Percentiles rank a stretch among this genome's conserved stretches.
Conservation (phyloP, 1,140 invertebrate species). For the Pygmarrhopalites habei region DNA sequence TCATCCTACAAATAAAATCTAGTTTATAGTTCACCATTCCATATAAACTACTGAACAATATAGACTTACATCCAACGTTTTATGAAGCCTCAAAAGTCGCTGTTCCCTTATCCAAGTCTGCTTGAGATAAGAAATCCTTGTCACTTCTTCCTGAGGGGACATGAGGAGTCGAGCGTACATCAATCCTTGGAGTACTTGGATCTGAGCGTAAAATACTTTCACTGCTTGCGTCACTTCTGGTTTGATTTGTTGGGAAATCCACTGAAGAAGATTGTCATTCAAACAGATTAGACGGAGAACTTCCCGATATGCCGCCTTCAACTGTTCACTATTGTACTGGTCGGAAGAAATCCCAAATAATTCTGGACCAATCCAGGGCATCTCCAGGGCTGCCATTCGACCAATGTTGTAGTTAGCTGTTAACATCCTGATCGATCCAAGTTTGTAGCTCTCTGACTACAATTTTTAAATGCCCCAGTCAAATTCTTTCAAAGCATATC, state of each 20-base stretch:
- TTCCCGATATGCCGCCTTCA: slow-evolving; percentile 7
- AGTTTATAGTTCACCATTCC: neutral
- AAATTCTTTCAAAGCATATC: neutral
- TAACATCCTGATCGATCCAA: slow-evolving; percentile 1
- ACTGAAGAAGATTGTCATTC: neutral
- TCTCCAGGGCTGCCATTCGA: neutral
- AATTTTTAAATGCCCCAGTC: neutral
- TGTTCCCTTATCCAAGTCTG: slow-evolving; percentile 18
- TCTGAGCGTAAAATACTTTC: slow-evolving; percentile 9
- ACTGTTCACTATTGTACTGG: neutral
- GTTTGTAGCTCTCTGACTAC: slow-evolving; percentile 4
- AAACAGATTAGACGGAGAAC: slow-evolving; percentile 4
- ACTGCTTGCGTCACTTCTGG: slow-evolving; percentile 17
- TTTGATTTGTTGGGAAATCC: neutral
- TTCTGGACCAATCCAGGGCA: slow-evolving; percentile 13
- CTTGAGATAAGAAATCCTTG: slow-evolving; percentile 7
- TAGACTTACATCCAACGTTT: neutral
- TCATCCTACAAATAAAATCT: slow-evolving; percentile 10
- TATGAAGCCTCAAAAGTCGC: neutral
- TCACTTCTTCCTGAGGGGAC: slow-evolving; percentile 16
- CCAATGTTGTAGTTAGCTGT: slow-evolving; percentile 6
- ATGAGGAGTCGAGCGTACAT: slow-evolving; percentile 14
- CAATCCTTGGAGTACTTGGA: slow-evolving; percentile 10
- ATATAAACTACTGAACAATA: neutral
- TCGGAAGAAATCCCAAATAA: slow-evolving; percentile 7